phyloP scores from a whole-genome alignment of 1,140 invertebrate genomes.

The Chrysopa pallens region DNA sequence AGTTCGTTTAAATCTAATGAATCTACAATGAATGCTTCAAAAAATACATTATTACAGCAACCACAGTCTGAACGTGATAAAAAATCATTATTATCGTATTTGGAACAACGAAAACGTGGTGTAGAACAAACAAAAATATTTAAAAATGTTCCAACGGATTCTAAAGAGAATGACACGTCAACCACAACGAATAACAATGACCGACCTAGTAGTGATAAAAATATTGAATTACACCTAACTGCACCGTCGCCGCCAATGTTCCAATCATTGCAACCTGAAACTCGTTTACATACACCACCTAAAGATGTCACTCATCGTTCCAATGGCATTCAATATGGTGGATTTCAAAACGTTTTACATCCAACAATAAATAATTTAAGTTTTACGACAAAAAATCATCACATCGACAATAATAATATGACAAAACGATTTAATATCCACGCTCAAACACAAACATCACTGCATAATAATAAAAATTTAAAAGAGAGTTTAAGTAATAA shows the following conservation, averaged over 20 bases:
- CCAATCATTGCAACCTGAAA: conserved; percentile 13
- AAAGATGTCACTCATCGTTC: conserved; percentile 2
- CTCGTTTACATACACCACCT: conserved; percentile 12
- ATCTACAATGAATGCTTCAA: conserved; percentile 2
- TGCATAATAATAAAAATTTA: neutral
- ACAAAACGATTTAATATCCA: neutral
- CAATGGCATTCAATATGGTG: neutral
- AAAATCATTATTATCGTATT: neutral
- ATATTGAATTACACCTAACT: conserved; percentile 1
- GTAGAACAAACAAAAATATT: conserved; percentile 1
- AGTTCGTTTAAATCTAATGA: conserved; percentile 22
- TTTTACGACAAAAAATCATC: conserved; percentile 10
- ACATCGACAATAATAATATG: neutral
- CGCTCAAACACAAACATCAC: neutral
- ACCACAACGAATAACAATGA: neutral
- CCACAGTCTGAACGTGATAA: neutral
- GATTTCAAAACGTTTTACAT: conserved; percentile 12
- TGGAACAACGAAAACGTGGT: conserved; percentile 4
- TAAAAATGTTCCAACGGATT: neutral
- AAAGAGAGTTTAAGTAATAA: neutral
- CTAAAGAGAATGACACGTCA: neutral
- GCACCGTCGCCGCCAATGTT: conserved; percentile 11
- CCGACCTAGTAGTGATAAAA: neutral
- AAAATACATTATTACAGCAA: conserved; percentile 4
- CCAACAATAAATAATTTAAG: conserved; percentile 19